A percentile compares a stretch with the other conserved stretches of the same genome.
Evolutionary conservation across 2,113 vertebrate genomes (phyloP).

Genomic region (Hydropotes inermis): DNA sequence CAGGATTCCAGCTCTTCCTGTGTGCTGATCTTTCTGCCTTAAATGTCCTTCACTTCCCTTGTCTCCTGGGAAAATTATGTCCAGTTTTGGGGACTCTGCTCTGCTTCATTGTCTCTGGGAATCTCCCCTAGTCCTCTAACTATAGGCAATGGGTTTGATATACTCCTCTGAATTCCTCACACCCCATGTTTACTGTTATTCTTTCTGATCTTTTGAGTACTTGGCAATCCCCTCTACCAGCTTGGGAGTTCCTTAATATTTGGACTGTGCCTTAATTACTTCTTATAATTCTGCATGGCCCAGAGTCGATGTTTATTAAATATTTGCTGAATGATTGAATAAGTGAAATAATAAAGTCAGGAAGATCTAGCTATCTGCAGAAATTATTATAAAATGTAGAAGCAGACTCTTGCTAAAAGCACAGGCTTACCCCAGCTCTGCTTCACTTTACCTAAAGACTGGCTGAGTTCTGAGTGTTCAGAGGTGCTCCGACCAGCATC

Average conservation of each 20-base stretch:
- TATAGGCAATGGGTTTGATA: not conserved
- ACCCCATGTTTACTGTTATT: not conserved
- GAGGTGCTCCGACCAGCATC: not conserved
- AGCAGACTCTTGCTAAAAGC: not conserved
- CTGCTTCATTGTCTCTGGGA: not conserved
- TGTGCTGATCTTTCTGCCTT: not conserved
- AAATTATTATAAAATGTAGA: not conserved
- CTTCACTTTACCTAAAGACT: not conserved
- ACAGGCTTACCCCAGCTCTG: not conserved
- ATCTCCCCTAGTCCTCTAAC: not conserved
- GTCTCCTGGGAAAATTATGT: not conserved
- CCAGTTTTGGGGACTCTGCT: not conserved
- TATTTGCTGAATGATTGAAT: not conserved
- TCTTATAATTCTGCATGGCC: not conserved
- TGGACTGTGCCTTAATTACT: not conserved
- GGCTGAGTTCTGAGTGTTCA: not conserved
- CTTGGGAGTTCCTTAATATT: not conserved
- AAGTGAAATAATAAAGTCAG: slow-evolving; percentile 16
- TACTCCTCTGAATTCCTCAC: not conserved
- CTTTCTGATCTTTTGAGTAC: not conserved
- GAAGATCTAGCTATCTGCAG: not conserved
- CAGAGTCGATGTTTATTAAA: not conserved
- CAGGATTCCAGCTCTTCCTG: not conserved
- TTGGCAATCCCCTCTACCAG: not conserved
- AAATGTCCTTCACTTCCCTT: not conserved